These are phyloP conservation scores for Copidosoma aretas DNA, from an alignment of 2,888 invertebrate genomes.

Conservation along the genomic window DNA sequence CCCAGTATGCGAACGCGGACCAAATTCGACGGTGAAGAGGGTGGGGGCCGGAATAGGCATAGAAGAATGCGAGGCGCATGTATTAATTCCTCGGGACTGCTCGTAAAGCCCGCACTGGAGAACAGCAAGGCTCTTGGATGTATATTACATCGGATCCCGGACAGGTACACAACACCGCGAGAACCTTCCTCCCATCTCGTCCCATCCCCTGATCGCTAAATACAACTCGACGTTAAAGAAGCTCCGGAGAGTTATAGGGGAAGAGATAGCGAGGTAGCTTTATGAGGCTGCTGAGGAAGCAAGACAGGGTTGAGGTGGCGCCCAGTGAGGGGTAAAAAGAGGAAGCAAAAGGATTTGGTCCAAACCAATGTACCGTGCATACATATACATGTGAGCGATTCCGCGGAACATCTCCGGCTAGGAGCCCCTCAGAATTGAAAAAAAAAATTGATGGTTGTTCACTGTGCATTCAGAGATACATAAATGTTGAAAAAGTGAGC, in stretches of 20 bases:
- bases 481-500: no score
- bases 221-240: conserved; percentile 35
- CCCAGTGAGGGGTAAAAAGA: conserved; percentile 14
- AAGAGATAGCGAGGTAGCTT: conserved; percentile 28
- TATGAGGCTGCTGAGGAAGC: conserved; percentile 28
- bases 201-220: conserved; percentile 42
- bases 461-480: conserved; percentile 13
- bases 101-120: conserved; percentile 58
- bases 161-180: conserved; percentile 38
- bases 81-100: conserved; percentile 59
- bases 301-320: conserved; percentile 21
- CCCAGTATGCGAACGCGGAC: no score
- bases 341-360: conserved; percentile 15
- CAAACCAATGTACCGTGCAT: conserved; percentile 5
- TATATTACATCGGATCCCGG: conserved; percentile 25
- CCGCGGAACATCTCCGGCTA: no score
- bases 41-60: neutral
- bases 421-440: no score
- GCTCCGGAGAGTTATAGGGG: conserved; percentile 15
- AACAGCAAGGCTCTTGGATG: neutral
- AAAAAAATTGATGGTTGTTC: conserved; percentile 15
- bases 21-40: conserved; percentile 4
- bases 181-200: no score
- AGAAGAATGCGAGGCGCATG: conserved; percentile 57
- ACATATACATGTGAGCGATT: conserved; percentile 1